Conservation (phyloP, 2,797 vertebrate species). For the Myotis pilosus region DNA sequence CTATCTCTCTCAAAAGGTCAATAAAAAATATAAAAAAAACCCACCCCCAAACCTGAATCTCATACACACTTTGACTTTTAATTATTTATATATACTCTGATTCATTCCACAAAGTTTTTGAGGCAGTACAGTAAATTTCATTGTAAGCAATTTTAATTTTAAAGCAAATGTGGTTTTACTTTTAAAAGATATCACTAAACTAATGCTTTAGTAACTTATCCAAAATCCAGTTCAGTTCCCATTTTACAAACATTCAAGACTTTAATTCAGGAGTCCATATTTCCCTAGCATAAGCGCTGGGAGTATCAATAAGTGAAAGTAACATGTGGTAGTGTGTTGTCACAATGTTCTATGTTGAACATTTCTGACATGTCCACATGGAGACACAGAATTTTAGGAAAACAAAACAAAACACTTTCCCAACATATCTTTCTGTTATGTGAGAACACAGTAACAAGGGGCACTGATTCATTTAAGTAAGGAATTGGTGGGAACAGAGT, state of each 20-base stretch:
- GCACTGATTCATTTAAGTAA: not conserved
- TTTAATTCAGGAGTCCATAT: constrained; percentile 43
- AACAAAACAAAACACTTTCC: not conserved
- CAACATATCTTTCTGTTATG: not conserved
- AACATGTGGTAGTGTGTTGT: not conserved
- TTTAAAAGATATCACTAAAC: not conserved
- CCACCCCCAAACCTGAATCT: not conserved
- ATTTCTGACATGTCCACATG: not conserved
- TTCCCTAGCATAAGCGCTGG: not conserved
- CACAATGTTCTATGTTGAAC: not conserved
- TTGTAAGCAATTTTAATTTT: not conserved
- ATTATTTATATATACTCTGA: not conserved
- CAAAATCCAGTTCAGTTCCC: not conserved
- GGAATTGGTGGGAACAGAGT: not conserved
- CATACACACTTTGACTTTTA: not conserved
- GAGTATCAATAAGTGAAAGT: not conserved
- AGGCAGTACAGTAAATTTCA: not conserved
- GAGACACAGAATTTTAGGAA: not conserved
- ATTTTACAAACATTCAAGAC: constrained; percentile 17
- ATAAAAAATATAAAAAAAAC: no score
- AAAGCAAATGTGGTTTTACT: not conserved
- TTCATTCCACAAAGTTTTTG: not conserved
- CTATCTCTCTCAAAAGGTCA: no score
- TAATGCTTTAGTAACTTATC: not conserved
- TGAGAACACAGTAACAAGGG: not conserved